These are phyloP conservation scores for Apamea crenata DNA, from an alignment of 2,888 invertebrate species.

Conservation along the genomic window DNA sequence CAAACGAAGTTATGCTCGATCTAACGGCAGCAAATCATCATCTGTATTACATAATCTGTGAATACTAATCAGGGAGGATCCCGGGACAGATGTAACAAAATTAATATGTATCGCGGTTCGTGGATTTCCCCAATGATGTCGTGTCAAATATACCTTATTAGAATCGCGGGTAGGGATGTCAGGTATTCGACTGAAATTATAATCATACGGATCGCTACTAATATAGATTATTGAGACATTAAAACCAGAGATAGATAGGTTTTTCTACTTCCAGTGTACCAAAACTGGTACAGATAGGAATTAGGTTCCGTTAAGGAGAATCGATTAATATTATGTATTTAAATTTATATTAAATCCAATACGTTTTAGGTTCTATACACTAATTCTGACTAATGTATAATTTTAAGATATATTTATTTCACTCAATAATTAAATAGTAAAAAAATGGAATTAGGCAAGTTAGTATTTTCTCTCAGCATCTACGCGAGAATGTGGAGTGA, in stretches of 20 bases:
- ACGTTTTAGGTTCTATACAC: neutral
- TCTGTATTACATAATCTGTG: conserved; percentile 66
- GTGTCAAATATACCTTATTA: conserved; percentile 72
- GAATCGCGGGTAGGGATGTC: conserved; percentile 47
- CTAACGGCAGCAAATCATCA: conserved; percentile 49
- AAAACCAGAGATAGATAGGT: neutral
- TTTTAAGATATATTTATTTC: neutral
- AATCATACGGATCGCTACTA: too few relatives aligned
- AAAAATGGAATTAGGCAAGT: neutral
- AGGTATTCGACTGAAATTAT: conserved; percentile 19
- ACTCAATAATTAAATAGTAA: neutral
- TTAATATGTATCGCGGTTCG: conserved; percentile 70
- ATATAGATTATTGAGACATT: neutral
- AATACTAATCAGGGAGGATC: conserved; percentile 67
- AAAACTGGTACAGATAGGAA: neutral
- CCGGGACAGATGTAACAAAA: conserved; percentile 67
- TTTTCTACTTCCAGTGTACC: neutral
- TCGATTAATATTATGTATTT: neutral
- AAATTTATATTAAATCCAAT: neutral
- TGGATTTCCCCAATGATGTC: conserved; percentile 71
- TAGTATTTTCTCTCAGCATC: neutral
- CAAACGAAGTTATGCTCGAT: conserved; percentile 36
- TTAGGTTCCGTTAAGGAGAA: neutral
- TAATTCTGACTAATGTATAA: neutral
- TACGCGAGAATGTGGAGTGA: neutral